Evolutionary conservation across 2,797 vertebrate genomes (phyloP).

Genomic region (Chelon labrosus): DNA sequence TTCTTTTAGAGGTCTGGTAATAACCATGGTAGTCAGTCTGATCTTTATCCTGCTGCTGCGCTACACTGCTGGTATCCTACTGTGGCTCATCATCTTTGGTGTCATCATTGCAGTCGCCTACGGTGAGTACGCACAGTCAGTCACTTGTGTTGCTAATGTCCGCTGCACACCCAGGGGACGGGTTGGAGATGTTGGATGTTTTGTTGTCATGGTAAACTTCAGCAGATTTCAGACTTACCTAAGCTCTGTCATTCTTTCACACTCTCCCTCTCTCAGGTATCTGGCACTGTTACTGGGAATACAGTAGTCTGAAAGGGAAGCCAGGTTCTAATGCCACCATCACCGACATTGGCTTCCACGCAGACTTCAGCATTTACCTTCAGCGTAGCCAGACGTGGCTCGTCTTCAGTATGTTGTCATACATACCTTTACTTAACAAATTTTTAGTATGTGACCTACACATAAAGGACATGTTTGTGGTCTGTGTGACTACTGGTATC

Average conservation of each 20-base stretch:
- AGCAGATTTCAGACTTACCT: slow-evolving; percentile 2
- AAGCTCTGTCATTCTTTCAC: not conserved
- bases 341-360: slow-evolving; percentile 92
- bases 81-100: slow-evolving; percentile 93
- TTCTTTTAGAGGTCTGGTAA: slow-evolving; percentile 87
- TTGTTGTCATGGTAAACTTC: slow-evolving; percentile 18
- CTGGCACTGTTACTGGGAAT: slow-evolving; percentile 94
- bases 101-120: slow-evolving; percentile 90
- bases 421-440: not conserved
- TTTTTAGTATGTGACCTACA: not conserved
- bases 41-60: slow-evolving; percentile 92
- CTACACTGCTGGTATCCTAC: slow-evolving; percentile 90
- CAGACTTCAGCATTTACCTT: slow-evolving; percentile 91
- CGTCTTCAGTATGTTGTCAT: slow-evolving; percentile 88
- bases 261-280: slow-evolving; percentile 85
- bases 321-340: slow-evolving; percentile 87
- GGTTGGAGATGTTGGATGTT: not conserved
- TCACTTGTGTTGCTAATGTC: not conserved
- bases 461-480: not conserved
- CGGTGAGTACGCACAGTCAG: slow-evolving; percentile 75
- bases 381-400: slow-evolving; percentile 95
- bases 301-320: slow-evolving; percentile 82
- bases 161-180: not conserved
- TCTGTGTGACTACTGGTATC: not conserved
- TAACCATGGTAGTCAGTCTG: slow-evolving; percentile 93